Evolutionary conservation across 2,797 vertebrate genomes (phyloP), one percentile per base, ranked within the genome.

Genomic region (Pseudopleuronectes americanus): DNA sequence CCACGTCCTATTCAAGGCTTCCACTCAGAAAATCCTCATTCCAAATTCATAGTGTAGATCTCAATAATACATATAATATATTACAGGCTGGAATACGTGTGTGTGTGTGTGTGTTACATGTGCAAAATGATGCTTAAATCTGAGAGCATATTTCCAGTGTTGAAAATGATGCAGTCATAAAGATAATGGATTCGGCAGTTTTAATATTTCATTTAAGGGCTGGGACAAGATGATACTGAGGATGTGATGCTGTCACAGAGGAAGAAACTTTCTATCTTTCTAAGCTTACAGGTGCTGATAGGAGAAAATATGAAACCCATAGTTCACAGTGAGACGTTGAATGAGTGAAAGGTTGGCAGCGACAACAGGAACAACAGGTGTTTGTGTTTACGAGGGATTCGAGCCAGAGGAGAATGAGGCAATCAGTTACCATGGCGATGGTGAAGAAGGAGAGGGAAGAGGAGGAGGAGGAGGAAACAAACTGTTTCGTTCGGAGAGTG

Each of bases 371-470:
- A 57, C 82, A 87, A 84, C 83, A 89, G 80, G 70, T 83, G 84
- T 80, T 77, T 77, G 57, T 49, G 28, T 75, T 85, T 64, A 68
- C 2, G 7, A 60, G 59, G 57, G 57, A 83, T 52, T 57, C 26
- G 21, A 79, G 71, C 57, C 31, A 51, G 49, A 58, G n/a, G 61
- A 81, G 72, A 81, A 80, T 62, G 69, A 83, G 43, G 77, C 89
- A 89, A 90, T 90, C 83, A 81, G 87, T 91, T 84, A 79, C 90
- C 79, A 90, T 83, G 83, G 84, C 22, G 47, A 91, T 17, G 8
- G 64, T 8, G 10, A 61, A 69, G 66, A 59, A 72, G 56, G 68
- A 69, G 55, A 68, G 63, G 24, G 62, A 51, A 23, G 4, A 54
- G 48, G 7, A 3, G 3, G 4, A 33, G 28, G 17, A 4, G 28